phyloP scores from a whole-genome alignment of 2,113 vertebrate species.

The Hydropotes inermis region DNA sequence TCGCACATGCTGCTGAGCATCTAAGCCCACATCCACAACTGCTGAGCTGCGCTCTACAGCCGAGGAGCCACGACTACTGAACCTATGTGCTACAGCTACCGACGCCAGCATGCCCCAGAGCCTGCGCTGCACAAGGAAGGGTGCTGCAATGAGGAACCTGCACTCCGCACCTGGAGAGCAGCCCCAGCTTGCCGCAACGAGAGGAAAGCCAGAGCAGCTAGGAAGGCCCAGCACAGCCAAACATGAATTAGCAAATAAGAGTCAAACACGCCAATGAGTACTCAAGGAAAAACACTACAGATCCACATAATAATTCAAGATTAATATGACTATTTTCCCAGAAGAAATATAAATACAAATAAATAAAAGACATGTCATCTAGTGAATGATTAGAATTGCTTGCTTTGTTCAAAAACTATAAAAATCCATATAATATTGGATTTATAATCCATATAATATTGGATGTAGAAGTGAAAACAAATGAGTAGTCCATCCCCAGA shows the following conservation, averaged over 20 bases:
- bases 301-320: background rate
- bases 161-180: background rate
- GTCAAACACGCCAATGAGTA: background rate
- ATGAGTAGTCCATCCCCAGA: background rate
- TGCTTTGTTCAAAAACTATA: background rate
- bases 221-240: background rate
- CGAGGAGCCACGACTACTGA: background rate
- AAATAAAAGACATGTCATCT: background rate
- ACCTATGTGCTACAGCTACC: background rate
- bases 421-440: background rate
- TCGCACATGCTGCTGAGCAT: background rate
- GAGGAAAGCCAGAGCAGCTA: background rate
- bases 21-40: background rate
- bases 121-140: accelerated
- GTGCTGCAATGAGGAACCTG: background rate
- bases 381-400: background rate
- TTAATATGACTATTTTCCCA: background rate
- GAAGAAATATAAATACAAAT: background rate
- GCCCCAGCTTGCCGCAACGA: background rate
- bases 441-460: background rate
- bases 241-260: background rate
- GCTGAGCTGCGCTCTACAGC: background rate
- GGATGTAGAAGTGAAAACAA: background rate
- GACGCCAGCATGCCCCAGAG: background rate
- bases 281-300: background rate